A percentile compares a stretch with the other conserved stretches of the same genome.
phyloP scores from a whole-genome alignment of 2,113 vertebrate genomes.

The Corvus moneduloides region DNA sequence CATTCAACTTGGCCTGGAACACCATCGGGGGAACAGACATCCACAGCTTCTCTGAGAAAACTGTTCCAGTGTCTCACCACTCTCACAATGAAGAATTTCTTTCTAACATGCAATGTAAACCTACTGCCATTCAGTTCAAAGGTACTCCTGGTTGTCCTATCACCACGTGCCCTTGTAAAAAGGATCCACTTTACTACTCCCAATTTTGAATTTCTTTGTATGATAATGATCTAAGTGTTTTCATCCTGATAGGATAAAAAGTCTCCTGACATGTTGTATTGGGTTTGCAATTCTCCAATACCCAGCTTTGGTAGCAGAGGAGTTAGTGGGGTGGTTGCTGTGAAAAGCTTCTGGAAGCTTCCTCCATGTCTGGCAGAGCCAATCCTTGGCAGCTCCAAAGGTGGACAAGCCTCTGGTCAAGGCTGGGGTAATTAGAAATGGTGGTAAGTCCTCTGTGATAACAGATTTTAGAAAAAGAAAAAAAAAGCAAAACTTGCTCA shows the following conservation, averaged over 20 bases:
- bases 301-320: rapidly evolving
- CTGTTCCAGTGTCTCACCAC: not conserved
- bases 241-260: not conserved
- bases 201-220: not conserved
- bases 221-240: not conserved
- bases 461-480: not conserved
- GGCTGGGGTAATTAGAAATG: not conserved
- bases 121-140: not conserved
- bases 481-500: rapidly evolving
- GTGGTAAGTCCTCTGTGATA: not conserved
- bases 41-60: not conserved
- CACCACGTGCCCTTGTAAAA: not conserved
- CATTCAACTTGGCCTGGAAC: not conserved
- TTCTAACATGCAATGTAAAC: not conserved
- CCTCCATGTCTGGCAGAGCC: not conserved
- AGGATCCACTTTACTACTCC: not conserved
- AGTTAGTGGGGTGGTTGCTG: not conserved
- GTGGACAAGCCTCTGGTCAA: rapidly evolving
- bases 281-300: not conserved
- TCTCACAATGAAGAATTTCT: not conserved
- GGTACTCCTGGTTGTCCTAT: not conserved
- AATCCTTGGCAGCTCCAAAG: not conserved
- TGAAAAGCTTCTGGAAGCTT: not conserved
- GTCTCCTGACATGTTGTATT: not conserved
- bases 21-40: not conserved